Evolutionary conservation across 2,113 vertebrate species (phyloP), one percentile per base, ranked within the genome.

Genomic region (Cyanoramphus novaezelandiae): DNA sequence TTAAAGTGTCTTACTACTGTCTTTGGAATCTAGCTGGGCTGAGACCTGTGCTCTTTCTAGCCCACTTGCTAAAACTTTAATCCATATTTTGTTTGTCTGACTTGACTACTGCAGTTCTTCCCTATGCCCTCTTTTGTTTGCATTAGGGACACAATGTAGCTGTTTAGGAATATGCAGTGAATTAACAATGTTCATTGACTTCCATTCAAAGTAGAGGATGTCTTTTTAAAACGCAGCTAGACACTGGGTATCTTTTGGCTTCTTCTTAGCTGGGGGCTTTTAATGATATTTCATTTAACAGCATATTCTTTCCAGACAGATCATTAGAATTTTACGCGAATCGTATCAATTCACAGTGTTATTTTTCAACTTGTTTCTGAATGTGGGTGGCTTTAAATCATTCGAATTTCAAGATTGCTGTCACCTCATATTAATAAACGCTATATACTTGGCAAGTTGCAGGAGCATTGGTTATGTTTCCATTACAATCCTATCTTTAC

Each of bases 1-100:
- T 97, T 97, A 97, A 97, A 97, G 87, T 97, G 95, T 96, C 94
- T 96, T 91, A 90, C 97, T 95, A 90, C 87, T 93, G 90, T 97
- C 96, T 97, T 97, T 97, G 97, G 96, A 97, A 96, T 96, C 96
- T 96, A 92, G 81, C 91, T 91, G 95, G 92, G 71, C 91, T 89
- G 90, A 96, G 94, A 97, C 90, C 92, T 96, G 76, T 95, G 91
- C 90, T 97, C 90, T 94, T 97, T 97, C 80, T 95, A 92, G 92
- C 71, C 83, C 78, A 81, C 87, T 97, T 95, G 85, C 90, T 97
- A 92, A 97, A 97, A 97, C 89, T 97, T 96, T 95, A 96, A 96
- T 96, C 91, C 71, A 82, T 90, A 57, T 76, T 91, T 94, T 95
- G 71, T 82, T 88, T 74, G 70, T 92, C 80, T 78, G 63, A 47